These are phyloP conservation scores for Chalcis sispes DNA, from an alignment of 2,888 invertebrate species.

Conservation along the genomic window DNA sequence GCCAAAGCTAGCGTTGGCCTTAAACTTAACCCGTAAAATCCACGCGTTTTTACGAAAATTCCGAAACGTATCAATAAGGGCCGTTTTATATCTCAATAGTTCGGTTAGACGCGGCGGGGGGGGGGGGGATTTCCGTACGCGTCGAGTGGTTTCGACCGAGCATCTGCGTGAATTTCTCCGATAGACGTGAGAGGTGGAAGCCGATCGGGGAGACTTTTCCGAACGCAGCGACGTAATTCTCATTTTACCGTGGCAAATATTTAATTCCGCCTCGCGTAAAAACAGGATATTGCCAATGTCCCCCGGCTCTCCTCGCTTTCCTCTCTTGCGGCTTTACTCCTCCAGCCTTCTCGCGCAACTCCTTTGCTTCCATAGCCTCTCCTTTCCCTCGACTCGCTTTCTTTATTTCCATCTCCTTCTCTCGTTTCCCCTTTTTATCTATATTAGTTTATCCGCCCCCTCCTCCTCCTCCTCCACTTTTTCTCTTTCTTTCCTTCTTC, in stretches of 20 bases:
- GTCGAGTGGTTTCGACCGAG: neutral
- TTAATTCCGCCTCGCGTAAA: constrained; percentile 68
- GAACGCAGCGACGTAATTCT: constrained; percentile 15
- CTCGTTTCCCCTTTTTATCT: constrained; percentile 39
- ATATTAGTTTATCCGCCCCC: constrained; percentile 34
- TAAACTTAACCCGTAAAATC: too few relatives aligned
- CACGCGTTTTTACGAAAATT: too few relatives aligned
- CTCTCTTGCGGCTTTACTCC: neutral
- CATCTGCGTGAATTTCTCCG: constrained; percentile 7
- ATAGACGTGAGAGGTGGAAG: neutral
- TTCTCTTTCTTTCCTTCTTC: constrained; percentile 23
- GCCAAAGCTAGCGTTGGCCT: too few relatives aligned
- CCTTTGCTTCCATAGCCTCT: constrained; percentile 28
- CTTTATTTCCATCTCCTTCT: constrained; percentile 4
- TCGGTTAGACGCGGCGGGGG: too few relatives aligned
- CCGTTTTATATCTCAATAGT: too few relatives aligned
- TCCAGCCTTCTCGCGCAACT: constrained; percentile 7
- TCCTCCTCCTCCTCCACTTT: constrained; percentile 29
- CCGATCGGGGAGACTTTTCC: neutral
- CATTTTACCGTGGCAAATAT: constrained; percentile 65
- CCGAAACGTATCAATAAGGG: too few relatives aligned
- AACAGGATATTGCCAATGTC: constrained; percentile 70
- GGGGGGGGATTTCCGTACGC: too few relatives aligned
- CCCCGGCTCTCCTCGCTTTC: constrained; percentile 23
- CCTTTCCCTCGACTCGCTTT: constrained; percentile 12